Evolutionary conservation across 2,888 invertebrate species (phyloP).

Genomic region (Lasius platythorax): DNA sequence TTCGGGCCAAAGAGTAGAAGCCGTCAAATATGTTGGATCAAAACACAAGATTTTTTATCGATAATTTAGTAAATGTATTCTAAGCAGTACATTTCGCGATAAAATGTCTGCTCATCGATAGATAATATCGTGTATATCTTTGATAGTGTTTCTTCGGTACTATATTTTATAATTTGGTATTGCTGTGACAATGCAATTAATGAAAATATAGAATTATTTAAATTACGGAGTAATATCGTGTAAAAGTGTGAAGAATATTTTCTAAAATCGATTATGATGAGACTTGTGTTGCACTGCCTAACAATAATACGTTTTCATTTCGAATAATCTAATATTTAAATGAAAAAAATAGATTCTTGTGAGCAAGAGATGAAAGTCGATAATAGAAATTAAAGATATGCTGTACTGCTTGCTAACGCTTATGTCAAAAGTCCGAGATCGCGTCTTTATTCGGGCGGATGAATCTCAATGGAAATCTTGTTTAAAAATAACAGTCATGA

Average conservation of each 20-base stretch:
- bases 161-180: neutral
- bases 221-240: neutral
- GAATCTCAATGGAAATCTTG: slow-evolving; percentile 26
- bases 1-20: slow-evolving; percentile 20
- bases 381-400: neutral
- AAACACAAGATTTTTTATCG: slow-evolving; percentile 30
- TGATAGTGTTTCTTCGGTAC: neutral
- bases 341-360: neutral
- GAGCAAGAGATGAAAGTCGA: neutral
- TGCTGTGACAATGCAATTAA: neutral
- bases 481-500: slow-evolving; percentile 35
- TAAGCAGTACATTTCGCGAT: neutral
- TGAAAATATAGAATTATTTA: neutral
- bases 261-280: neutral
- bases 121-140: neutral
- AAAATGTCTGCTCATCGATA: slow-evolving; percentile 7
- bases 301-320: neutral
- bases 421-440: neutral
- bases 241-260: neutral
- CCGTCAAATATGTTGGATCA: slow-evolving; percentile 41
- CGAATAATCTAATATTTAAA: slow-evolving; percentile 12
- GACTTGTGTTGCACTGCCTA: neutral
- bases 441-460: slow-evolving; percentile 6
- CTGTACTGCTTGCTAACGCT: neutral
- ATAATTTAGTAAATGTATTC: slow-evolving; percentile 3